phyloP scores from a whole-genome alignment of 2,113 vertebrate genomes.

The Podocnemis expansa region DNA sequence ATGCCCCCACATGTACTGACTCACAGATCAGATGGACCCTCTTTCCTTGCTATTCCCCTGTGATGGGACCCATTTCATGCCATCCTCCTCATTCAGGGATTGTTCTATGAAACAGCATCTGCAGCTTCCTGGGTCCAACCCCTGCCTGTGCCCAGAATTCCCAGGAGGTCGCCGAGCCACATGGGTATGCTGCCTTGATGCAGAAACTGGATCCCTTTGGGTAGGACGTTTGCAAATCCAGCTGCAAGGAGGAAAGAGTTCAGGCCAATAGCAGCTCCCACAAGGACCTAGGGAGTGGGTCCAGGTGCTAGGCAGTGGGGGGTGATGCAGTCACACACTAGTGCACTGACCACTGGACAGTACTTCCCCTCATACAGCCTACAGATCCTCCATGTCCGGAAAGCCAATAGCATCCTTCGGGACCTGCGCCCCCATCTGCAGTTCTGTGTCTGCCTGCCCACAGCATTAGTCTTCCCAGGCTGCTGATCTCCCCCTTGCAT shows the following conservation, averaged over 20 bases:
- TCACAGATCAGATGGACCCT: background rate
- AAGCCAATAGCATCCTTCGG: no score
- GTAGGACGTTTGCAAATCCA: background rate
- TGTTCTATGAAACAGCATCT: background rate
- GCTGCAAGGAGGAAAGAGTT: background rate
- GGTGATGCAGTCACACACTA: background rate
- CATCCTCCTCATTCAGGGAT: background rate
- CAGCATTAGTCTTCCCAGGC: background rate
- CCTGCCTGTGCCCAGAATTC: background rate
- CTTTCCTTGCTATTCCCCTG: background rate
- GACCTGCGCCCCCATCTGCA: background rate
- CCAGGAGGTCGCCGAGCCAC: background rate
- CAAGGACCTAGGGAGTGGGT: accelerated
- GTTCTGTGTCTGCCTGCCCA: background rate
- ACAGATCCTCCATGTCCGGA: background rate
- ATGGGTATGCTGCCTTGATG: background rate
- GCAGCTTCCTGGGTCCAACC: background rate
- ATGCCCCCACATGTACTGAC: background rate
- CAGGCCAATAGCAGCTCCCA: accelerated
- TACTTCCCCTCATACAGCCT: background rate
- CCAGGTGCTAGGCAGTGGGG: background rate
- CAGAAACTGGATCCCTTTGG: background rate
- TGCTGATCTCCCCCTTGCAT: background rate
- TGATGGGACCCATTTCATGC: background rate
- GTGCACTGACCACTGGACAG: background rate